Evolutionary conservation across 2,113 vertebrate species (phyloP), one percentile per base, ranked within the genome.

Genomic region (Microtus ochrogaster): DNA sequence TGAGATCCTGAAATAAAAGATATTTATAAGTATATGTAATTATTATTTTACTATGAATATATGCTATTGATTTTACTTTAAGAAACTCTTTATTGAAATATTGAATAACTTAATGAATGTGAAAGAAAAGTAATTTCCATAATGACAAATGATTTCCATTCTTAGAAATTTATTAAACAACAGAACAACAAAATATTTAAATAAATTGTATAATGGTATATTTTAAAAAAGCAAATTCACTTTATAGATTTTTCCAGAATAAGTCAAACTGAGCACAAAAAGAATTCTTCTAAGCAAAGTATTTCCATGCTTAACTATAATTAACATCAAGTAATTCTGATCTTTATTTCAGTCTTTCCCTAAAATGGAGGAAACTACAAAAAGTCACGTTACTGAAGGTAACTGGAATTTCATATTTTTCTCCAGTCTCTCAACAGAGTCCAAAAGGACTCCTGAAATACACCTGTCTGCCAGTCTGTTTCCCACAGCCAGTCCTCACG

Each of bases 291-390:
- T 81, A 82, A 92, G 76, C 30, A 90, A 72, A 95, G 11, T 95
- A 22, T 93, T 70, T 96, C 89, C 94, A 17, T 83, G 84, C 95
- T 28, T 83, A 49, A 84, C n/a, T 1, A 5, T 73, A 17, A 66
- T 96, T 92, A 96, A 89, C 17, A 61, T 47, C 41, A 91, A 91
- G 22, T 89, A 96, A 92, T 94, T 97, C 65, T 92, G 5, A 85
- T 97, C 91, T 95, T 98, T 61, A 11, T 98, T 98, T 52, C 96
- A 99, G 99, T 99, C 98, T 94, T 98, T 99, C 74, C 96, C 98
- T 95, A 97, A 98, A 65, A 95, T 98, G 94, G 97, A 98, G 63
- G 96, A 98, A 91, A 96, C 94, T 74, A 76, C 72, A 78, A 96
- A 98, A 95, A 81, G 97, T 82, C 76, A 97, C 52, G 77, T 55